Percentiles rank a stretch among this genome's conserved stretches.
Evolutionary conservation across 2,888 invertebrate species (phyloP).

Genomic region (Eristalis intricaria): DNA sequence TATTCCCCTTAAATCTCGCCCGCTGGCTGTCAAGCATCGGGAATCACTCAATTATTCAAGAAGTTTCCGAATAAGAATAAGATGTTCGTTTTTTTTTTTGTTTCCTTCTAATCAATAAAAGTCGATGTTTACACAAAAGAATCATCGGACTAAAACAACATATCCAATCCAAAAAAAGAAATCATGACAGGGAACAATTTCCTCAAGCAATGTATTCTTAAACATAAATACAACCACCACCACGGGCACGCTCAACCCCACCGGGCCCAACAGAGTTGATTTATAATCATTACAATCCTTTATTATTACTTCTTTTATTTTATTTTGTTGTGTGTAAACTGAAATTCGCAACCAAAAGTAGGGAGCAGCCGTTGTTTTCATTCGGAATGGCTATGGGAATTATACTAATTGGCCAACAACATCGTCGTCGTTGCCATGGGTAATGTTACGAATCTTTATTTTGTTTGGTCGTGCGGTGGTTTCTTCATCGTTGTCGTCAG

Average conservation of each 20-base stretch:
- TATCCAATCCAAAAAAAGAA: background rate
- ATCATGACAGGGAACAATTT: background rate
- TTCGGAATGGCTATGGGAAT: slow-evolving; percentile 24
- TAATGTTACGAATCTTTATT: background rate
- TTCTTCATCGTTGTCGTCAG: slow-evolving; percentile 3
- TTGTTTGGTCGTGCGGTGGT: slow-evolving; percentile 9
- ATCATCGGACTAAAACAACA: background rate
- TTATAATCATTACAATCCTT: slow-evolving; percentile 55
- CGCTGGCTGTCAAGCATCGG: background rate
- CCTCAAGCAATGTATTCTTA: background rate
- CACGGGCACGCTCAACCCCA: background rate
- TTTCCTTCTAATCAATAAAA: background rate
- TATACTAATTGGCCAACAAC: slow-evolving; percentile 56
- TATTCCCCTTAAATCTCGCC: no score
- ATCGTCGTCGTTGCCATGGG: slow-evolving; percentile 38
- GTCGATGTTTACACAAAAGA: background rate
- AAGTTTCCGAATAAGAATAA: background rate
- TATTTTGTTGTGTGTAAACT: slow-evolving; percentile 23
- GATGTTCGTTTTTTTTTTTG: background rate
- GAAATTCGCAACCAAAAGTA: slow-evolving; percentile 55
- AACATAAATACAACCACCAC: background rate
- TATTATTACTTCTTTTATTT: slow-evolving; percentile 22
- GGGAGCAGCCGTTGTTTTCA: slow-evolving; percentile 51
- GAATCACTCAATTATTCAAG: background rate
- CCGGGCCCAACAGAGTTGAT: slow-evolving; percentile 27